phyloP scores from a whole-genome alignment of 1,140 invertebrate species.

The Rhopalosiphum maidis region DNA sequence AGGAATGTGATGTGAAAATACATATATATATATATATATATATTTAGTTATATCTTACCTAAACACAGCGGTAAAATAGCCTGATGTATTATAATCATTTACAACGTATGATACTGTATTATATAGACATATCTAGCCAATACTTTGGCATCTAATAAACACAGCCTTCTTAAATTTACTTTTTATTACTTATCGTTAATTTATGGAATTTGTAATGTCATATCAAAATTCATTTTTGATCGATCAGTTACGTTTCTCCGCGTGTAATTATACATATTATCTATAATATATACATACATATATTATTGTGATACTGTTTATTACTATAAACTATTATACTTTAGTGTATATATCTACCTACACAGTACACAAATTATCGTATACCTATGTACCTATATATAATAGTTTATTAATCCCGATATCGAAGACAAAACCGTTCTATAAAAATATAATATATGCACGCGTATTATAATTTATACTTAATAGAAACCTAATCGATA shows the following conservation, averaged over 20 bases:
- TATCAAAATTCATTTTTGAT: not conserved
- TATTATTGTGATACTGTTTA: not conserved
- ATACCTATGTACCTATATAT: not conserved
- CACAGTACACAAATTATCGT: no score
- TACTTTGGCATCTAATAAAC: not conserved
- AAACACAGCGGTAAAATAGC: not conserved
- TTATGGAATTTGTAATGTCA: not conserved
- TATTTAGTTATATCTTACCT: not conserved
- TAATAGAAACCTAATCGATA: conserved; percentile 4
- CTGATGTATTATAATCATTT: not conserved
- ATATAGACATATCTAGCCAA: no score
- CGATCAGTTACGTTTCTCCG: not conserved
- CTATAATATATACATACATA: not conserved
- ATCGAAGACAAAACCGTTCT: not conserved
- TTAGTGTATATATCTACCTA: not conserved
- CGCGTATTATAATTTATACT: not conserved
- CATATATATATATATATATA: no score
- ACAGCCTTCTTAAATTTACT: not conserved
- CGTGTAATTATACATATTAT: not conserved
- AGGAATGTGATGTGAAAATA: not conserved
- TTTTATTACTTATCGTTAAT: not conserved
- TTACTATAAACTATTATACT: not conserved
- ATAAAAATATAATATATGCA: conserved; percentile 19
- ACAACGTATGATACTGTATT: no score
- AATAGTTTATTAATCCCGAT: not conserved